Conservation (phyloP, 1,140 invertebrate genomes). For the Drosophila sucinea region DNA sequence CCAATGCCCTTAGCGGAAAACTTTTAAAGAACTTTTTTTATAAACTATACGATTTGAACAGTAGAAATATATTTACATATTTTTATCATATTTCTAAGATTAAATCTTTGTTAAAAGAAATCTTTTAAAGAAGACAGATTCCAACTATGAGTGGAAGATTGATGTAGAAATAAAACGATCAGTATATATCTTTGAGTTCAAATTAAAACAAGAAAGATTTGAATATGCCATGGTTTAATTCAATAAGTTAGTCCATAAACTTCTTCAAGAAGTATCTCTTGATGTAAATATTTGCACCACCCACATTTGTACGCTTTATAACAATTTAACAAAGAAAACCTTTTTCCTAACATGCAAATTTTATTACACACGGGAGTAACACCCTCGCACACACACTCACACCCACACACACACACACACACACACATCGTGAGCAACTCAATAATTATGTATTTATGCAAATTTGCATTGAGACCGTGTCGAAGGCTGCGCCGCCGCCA, state of each 20-base stretch:
- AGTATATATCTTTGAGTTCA: too few species aligned
- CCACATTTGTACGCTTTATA: conserved; percentile 5
- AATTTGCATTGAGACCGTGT: conserved; percentile 30
- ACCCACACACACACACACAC: background rate
- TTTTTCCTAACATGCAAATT: conserved; percentile 20
- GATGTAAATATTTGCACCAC: conserved; percentile 4
- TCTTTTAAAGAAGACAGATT: too few species aligned
- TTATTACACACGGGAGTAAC: conserved; percentile 2
- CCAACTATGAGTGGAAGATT: too few species aligned
- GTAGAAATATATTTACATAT: too few species aligned
- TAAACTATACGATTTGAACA: too few species aligned
- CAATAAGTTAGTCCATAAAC: conserved; percentile 2
- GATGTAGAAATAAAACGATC: too few species aligned
- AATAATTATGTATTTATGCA: conserved; percentile 24
- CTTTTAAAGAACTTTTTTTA: too few species aligned
- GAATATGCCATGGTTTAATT: background rate
- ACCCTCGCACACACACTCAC: background rate
- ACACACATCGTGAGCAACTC: conserved; percentile 11
- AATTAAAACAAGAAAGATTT: background rate
- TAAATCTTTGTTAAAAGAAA: too few species aligned
- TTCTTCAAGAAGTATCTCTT: background rate
- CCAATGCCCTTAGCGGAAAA: too few species aligned
- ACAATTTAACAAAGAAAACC: conserved; percentile 12
- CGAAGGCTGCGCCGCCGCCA: conserved; percentile 48
- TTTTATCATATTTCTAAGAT: too few species aligned